Evolutionary conservation across 2,113 vertebrate species (phyloP).

Genomic region (Brachypteracias leptosomus): DNA sequence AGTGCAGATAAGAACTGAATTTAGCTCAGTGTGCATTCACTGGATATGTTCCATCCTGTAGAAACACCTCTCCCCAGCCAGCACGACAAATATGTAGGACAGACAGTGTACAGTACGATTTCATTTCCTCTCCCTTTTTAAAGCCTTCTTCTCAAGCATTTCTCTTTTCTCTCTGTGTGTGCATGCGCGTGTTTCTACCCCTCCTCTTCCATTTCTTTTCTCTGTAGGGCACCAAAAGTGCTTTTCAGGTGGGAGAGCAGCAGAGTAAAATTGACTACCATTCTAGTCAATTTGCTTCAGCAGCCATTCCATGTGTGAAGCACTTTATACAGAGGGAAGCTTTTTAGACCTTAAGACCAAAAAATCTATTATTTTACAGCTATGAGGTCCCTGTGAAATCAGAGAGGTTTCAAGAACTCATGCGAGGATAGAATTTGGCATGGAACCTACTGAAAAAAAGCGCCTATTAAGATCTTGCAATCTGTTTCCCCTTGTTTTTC

Average conservation of each 20-base stretch:
- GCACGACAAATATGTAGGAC: not conserved
- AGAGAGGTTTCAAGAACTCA: conserved; percentile 22
- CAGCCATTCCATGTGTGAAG: conserved; percentile 59
- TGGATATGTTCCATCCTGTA: not conserved
- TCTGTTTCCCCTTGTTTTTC: conserved; percentile 27
- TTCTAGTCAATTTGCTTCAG: conserved; percentile 61
- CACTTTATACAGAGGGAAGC: conserved; percentile 33
- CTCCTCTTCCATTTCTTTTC: conserved; percentile 41
- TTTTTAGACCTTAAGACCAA: conserved; percentile 39
- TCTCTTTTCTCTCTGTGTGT: not conserved
- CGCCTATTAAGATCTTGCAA: conserved; percentile 5
- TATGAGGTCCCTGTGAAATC: not conserved
- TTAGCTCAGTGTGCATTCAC: not conserved
- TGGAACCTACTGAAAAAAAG: not conserved
- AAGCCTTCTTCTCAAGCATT: not conserved
- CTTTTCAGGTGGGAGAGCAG: conserved; percentile 53
- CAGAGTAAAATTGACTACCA: conserved; percentile 49
- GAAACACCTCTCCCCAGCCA: conserved; percentile 2
- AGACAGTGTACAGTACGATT: not conserved
- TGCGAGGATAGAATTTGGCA: not conserved
- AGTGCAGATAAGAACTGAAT: conserved; percentile 11
- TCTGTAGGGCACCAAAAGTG: conserved; percentile 46
- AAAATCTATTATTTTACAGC: conserved; percentile 22
- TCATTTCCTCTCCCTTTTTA: not conserved
- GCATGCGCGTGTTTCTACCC: not conserved